Conservation (phyloP, 2,797 vertebrate species). For the Xiphophorus birchmanni region DNA sequence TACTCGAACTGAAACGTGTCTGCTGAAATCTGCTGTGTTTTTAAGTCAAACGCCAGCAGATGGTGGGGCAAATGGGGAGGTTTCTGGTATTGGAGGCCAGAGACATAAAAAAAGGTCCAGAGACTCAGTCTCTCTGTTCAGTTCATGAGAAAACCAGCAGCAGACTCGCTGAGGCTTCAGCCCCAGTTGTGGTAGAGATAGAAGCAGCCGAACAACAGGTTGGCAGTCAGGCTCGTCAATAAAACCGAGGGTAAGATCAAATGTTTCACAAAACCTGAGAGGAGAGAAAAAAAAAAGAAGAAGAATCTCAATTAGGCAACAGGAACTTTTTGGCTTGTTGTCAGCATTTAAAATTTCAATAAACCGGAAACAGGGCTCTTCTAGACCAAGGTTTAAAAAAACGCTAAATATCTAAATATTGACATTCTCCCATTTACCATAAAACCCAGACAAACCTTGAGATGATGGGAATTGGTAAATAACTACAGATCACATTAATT, state of each 20-base stretch:
- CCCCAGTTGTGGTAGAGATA: slow-evolving; percentile 86
- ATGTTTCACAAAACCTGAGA: slow-evolving; percentile 78
- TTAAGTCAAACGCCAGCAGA: slow-evolving; percentile 18
- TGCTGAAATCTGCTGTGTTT: slow-evolving; percentile 13
- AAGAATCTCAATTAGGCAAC: background rate
- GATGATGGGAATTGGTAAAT: background rate
- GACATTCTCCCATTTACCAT: background rate
- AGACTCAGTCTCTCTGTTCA: background rate
- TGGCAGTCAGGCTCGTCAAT: slow-evolving; percentile 86
- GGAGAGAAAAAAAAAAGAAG: background rate
- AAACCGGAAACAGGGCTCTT: background rate
- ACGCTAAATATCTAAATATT: background rate
- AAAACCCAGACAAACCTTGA: background rate
- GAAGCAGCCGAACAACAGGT: slow-evolving; percentile 85
- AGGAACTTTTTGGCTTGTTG: background rate
- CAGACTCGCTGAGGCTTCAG: slow-evolving; percentile 48
- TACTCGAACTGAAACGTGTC: slow-evolving; percentile 10
- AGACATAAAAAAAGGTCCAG: background rate
- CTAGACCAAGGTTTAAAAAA: background rate
- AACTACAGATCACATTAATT: background rate
- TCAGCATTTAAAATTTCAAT: background rate
- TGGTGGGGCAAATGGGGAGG: background rate
- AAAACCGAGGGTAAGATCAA: slow-evolving; percentile 83
- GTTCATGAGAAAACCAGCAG: slow-evolving; percentile 9
- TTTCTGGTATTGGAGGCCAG: slow-evolving; percentile 21